A percentile compares a stretch with the other conserved stretches of the same genome.
Conservation (phyloP, 2,888 invertebrate species). For the Andrena bicolor region DNA sequence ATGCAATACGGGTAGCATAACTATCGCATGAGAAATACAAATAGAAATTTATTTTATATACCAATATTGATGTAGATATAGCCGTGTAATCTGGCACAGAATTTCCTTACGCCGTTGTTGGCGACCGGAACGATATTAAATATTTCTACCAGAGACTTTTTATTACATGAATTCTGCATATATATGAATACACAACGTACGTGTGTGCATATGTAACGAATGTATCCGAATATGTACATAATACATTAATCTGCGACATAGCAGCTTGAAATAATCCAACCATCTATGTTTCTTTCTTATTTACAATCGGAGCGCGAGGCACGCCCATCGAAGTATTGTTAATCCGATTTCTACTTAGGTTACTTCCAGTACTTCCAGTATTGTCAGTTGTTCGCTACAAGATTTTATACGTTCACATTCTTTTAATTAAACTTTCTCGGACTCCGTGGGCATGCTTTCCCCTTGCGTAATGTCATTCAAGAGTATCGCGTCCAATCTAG, state of each 20-base stretch:
- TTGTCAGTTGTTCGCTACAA: conserved; percentile 7
- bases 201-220: conserved; percentile 66
- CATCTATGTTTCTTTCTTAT: conserved; percentile 29
- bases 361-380: background rate
- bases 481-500: conserved; percentile 86
- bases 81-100: conserved; percentile 38
- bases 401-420: background rate
- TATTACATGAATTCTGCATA: conserved; percentile 70
- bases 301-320: conserved; percentile 25
- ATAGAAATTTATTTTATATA: conserved; percentile 78
- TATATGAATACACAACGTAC: conserved; percentile 52
- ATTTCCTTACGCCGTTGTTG: conserved; percentile 33
- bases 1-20: conserved; percentile 55
- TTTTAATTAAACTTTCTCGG: conserved; percentile 74
- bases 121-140: conserved; percentile 61
- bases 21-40: conserved; percentile 60
- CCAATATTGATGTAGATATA: conserved; percentile 55
- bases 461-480: conserved; percentile 88
- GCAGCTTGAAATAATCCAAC: conserved; percentile 39
- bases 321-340: background rate
- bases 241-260: conserved; percentile 42
- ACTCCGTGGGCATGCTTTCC: conserved; percentile 88
- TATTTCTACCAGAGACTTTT: conserved; percentile 74
- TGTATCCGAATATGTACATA: conserved; percentile 69
- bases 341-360: conserved; percentile 3